Evolutionary conservation across 2,113 vertebrate species (phyloP).

Genomic region (Psammodynastes pulverulentus): DNA sequence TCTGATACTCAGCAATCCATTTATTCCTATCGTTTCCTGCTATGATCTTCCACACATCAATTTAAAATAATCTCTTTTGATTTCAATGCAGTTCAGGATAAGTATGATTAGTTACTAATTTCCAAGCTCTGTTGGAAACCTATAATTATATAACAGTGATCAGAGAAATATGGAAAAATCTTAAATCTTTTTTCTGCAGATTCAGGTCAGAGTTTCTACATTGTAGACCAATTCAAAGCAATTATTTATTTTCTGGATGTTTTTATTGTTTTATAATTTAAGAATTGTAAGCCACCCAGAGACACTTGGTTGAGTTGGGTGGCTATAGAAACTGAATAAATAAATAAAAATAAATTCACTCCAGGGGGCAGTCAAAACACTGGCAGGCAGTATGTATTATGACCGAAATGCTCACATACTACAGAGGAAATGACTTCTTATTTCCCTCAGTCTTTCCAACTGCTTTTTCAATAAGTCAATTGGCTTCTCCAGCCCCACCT

Average conservation of each 20-base stretch:
- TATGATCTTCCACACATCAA: background rate
- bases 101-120: background rate
- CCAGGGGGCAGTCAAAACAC: slow-evolving; percentile 4
- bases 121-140: background rate
- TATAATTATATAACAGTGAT: background rate
- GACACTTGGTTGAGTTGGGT: background rate
- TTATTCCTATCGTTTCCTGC: background rate
- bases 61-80: background rate
- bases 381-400: background rate
- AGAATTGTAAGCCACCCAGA: background rate
- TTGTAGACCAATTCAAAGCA: background rate
- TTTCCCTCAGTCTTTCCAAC: background rate
- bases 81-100: background rate
- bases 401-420: background rate
- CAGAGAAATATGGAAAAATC: background rate
- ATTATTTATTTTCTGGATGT: background rate
- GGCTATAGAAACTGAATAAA: background rate
- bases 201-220: background rate
- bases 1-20: background rate
- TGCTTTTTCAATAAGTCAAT: background rate
- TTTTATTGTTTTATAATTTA: background rate
- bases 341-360: background rate
- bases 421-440: slow-evolving; percentile 3
- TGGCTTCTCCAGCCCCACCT: background rate
- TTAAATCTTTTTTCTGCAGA: background rate